phyloP scores from a whole-genome alignment of 2,113 vertebrate genomes.

The Vireo altiloquus region DNA sequence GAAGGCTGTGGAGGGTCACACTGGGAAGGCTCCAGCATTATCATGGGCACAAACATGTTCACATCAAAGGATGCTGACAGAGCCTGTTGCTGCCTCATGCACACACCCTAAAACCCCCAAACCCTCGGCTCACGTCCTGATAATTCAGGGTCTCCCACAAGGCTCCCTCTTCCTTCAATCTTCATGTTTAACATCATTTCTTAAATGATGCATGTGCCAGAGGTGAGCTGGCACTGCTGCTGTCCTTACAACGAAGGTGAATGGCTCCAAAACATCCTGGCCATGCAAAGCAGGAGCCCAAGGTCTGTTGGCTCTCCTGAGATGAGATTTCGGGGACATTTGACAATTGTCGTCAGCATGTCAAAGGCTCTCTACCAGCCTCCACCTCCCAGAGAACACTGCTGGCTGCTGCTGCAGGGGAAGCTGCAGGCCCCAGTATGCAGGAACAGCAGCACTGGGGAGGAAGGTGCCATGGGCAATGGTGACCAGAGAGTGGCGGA shows the following conservation, averaged over 20 bases:
- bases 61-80: accelerated
- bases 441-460: neutral
- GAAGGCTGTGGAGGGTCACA: neutral
- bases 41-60: neutral
- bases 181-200: neutral
- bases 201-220: neutral
- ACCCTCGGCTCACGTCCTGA: accelerated
- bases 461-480: neutral
- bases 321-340: neutral
- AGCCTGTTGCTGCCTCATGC: neutral
- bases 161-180: neutral
- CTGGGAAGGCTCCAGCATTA: neutral
- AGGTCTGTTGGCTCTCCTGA: neutral
- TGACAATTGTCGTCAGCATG: neutral
- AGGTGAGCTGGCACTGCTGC: neutral
- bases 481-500: neutral
- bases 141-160: neutral
- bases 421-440: neutral
- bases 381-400: neutral
- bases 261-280: neutral
- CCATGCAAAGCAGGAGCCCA: neutral
- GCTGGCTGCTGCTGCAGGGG: neutral
- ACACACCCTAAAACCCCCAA: neutral
- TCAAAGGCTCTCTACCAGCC: neutral
- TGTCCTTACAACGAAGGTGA: neutral